Evolutionary conservation across 2,888 invertebrate genomes (phyloP).

Genomic region (Chloromyia formosa): DNA sequence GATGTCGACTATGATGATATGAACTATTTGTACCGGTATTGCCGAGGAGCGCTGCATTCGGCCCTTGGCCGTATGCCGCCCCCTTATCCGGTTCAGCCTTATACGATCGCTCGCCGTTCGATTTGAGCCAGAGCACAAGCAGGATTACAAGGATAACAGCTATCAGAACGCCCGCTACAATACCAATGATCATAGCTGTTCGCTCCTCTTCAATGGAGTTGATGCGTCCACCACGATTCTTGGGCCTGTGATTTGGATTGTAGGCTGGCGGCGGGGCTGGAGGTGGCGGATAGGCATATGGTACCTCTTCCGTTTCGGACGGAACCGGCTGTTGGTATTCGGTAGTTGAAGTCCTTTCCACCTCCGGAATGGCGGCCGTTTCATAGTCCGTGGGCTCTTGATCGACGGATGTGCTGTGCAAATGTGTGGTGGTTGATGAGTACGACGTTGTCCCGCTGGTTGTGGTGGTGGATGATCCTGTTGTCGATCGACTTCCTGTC

Average conservation of each 20-base stretch:
- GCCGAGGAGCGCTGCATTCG: conserved; percentile 79
- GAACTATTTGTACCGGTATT: conserved; percentile 68
- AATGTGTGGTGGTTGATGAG: conserved; percentile 52
- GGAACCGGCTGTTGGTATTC: conserved; percentile 51
- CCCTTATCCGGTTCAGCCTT: conserved; percentile 89
- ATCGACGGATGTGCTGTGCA: conserved; percentile 59
- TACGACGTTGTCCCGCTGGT: conserved; percentile 57
- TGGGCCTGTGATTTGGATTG: conserved; percentile 60
- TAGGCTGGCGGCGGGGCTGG: conserved; percentile 58
- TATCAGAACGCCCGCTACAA: conserved; percentile 90
- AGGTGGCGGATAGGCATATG: conserved; percentile 53
- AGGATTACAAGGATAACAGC: conserved; percentile 90
- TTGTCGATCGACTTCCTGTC: conserved; percentile 44
- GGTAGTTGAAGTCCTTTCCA: conserved; percentile 53
- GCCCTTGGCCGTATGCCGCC: conserved; percentile 76
- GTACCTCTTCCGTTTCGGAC: conserved; percentile 54
- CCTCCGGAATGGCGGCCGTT: conserved; percentile 54
- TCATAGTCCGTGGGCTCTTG: conserved; percentile 61
- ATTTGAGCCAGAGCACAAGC: conserved; percentile 87
- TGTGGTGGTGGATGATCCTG: conserved; percentile 54
- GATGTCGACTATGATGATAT: conserved; percentile 64
- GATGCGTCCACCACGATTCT: conserved; percentile 66
- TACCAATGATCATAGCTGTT: conserved; percentile 82
- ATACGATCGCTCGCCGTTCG: conserved; percentile 87
- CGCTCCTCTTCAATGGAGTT: conserved; percentile 77